Percentiles rank a stretch among this genome's conserved stretches.
phyloP scores from a whole-genome alignment of 2,113 vertebrate species.

The Microtus montanus region DNA sequence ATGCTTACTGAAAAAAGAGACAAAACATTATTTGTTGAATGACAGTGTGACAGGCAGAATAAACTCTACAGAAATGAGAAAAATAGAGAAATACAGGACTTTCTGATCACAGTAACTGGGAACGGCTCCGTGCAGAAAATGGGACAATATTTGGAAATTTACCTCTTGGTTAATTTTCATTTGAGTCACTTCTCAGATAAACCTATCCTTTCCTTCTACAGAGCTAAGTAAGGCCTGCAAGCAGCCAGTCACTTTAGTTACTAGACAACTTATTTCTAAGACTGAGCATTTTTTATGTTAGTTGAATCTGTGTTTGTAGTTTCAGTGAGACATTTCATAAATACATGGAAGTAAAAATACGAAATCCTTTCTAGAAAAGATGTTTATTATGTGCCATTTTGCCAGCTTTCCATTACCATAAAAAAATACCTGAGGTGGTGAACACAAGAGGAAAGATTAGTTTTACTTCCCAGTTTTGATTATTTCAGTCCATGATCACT shows the following conservation, averaged over 20 bases:
- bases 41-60: background rate
- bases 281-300: background rate
- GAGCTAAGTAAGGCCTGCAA: background rate
- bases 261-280: constrained; percentile 9
- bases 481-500: background rate
- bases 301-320: background rate
- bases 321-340: background rate
- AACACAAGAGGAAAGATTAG: background rate
- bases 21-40: background rate
- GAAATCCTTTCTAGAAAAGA: background rate
- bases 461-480: background rate
- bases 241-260: background rate
- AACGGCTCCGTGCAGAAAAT: background rate
- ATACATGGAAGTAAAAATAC: background rate
- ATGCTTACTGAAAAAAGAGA: background rate
- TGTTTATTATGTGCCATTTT: background rate
- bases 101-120: background rate
- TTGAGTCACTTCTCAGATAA: background rate
- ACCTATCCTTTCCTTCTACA: background rate
- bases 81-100: background rate
- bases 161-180: background rate
- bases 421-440: background rate
- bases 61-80: background rate
- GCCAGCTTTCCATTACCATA: background rate
- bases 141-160: background rate